Base-by-base conservation (phyloP, 2,888 invertebrate species). In the Macropis europaea region DNA sequence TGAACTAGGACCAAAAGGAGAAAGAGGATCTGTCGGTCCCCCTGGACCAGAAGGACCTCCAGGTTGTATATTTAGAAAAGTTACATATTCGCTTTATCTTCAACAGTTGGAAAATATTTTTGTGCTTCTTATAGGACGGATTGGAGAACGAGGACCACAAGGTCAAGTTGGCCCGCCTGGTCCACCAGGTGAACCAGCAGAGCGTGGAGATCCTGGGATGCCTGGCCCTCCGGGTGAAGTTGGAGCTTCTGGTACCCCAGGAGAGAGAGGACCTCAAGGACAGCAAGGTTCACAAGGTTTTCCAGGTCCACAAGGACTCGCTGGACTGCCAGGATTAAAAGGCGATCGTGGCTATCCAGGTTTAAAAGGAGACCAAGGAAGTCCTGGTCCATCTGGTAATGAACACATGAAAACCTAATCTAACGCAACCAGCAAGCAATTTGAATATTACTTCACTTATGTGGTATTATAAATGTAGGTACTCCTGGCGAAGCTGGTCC, bases 111-210 rank as follows among this genome's bases (percentile, higher is more conserved):
- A 36, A 48, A 63, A 59, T 15, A 36, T 30, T 28, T 5, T 4
- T 19, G 32, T 28, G 17, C 24, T 43, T 32, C n/a, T 62, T 40
- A 5, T 80, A 91, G 94, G 94, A 54, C 92, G 93, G 64, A 92
- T 92, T 88, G 96, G 96, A 72, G 95, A 95, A 84, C 93, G 95
- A 86, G 96, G 96, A 0, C 93, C 92, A 0, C 94, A 94, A 87
- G 96, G 96, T n/a, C 92, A 93, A 13, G 89, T 94, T 19, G 96
- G 96, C 2, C 93, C 94, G 0, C 91, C 92, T 0, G 96, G 96
- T 1, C 94, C 95, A 1, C 95, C 95, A 0, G 96, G 96, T 13
- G 96, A 96, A 89, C 94, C 95, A 45, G 96, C 95, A 0, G 95
- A 96, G 88, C 91, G 95, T 83, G 96, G 96, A 17, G 95, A 95